Evolutionary conservation across 1,140 invertebrate species (phyloP).

Genomic region (Hyles euphorbiae): DNA sequence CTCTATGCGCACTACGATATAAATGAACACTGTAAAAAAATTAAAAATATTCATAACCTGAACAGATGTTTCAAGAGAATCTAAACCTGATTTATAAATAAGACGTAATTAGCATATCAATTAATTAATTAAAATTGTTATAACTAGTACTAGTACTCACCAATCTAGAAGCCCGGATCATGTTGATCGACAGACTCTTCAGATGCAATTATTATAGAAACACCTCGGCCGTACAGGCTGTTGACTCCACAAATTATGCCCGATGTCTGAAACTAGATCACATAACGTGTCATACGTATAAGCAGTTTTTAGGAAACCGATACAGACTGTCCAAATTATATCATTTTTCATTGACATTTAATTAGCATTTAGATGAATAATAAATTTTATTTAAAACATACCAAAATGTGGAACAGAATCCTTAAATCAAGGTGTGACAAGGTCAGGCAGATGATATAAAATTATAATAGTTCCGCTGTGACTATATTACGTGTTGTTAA

Average conservation of each 20-base stretch:
- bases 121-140: background rate
- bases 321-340: conserved; percentile 50
- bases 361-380: conserved; percentile 69
- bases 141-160: conserved; percentile 36
- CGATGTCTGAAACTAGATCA: conserved; percentile 64
- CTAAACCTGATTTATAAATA: conserved; percentile 4
- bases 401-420: conserved; percentile 64
- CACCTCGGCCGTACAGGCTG: conserved; percentile 33
- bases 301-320: conserved; percentile 47
- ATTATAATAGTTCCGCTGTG: conserved; percentile 32
- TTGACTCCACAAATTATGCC: conserved; percentile 50
- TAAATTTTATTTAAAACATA: conserved; percentile 64
- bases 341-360: conserved; percentile 59
- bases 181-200: conserved; percentile 19
- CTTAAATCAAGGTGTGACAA: conserved; percentile 57
- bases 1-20: conserved; percentile 4
- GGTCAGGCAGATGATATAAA: conserved; percentile 48
- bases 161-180: conserved; percentile 39
- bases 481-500: conserved; percentile 26
- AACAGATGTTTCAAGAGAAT: background rate
- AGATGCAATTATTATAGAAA: conserved; percentile 24
- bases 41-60: conserved; percentile 7
- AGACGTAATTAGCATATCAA: conserved; percentile 6
- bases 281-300: conserved; percentile 51
- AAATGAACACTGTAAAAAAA: conserved; percentile 12